Evolutionary conservation across 1,140 invertebrate species (phyloP).

Genomic region (Delia radicum): DNA sequence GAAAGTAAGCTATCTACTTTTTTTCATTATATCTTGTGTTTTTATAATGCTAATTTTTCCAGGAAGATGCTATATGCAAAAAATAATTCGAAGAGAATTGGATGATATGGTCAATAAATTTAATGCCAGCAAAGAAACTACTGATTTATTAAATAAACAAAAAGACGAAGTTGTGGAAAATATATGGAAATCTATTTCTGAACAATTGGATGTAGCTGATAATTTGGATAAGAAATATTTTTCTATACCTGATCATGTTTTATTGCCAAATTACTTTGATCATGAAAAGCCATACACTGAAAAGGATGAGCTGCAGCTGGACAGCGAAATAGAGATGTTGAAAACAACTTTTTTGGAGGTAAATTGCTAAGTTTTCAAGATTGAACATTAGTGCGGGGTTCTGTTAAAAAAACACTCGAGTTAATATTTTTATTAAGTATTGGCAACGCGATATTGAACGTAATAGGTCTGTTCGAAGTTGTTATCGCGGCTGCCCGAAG

Average conservation of each 20-base stretch:
- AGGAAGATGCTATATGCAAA: constrained; percentile 33
- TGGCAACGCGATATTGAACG: too few species aligned
- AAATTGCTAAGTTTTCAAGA: not conserved
- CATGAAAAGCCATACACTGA: constrained; percentile 24
- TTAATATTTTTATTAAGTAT: too few species aligned
- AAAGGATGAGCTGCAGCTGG: constrained; percentile 35
- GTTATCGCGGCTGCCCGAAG: too few species aligned
- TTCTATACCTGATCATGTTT: constrained; percentile 39
- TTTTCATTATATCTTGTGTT: not conserved
- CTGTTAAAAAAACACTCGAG: too few species aligned
- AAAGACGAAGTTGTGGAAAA: constrained; percentile 28
- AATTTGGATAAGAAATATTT: constrained; percentile 37
- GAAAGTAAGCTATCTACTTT: constrained; percentile 35
- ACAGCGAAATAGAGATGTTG: constrained; percentile 28
- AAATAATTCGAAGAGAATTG: constrained; percentile 29
- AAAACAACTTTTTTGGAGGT: constrained; percentile 39
- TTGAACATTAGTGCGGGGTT: too few species aligned
- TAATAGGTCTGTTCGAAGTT: too few species aligned
- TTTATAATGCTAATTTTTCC: not conserved
- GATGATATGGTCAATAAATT: constrained; percentile 37
- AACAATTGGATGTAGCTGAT: constrained; percentile 25
- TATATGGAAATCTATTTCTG: constrained; percentile 29
- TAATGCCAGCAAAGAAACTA: constrained; percentile 33
- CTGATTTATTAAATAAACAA: constrained; percentile 24
- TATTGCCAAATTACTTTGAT: constrained; percentile 27